phyloP scores from a whole-genome alignment of 2,888 invertebrate species.

The Sarcophaga rosellei region DNA sequence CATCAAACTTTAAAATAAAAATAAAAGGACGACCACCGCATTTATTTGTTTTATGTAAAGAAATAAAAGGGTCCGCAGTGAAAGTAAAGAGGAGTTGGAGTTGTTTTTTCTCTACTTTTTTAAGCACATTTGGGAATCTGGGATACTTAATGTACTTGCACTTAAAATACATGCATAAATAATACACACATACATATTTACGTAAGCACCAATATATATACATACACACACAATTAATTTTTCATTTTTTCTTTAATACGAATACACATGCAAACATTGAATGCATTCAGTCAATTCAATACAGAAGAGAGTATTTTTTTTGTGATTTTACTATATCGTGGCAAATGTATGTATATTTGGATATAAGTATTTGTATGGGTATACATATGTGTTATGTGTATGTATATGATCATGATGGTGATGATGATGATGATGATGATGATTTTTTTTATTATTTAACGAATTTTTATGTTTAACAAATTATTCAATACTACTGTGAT shows the following conservation, averaged over 20 bases:
- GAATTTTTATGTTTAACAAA: slow-evolving; percentile 55
- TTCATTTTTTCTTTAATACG: background rate
- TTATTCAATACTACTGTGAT: slow-evolving; percentile 57
- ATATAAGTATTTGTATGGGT: background rate
- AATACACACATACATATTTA: slow-evolving; percentile 25
- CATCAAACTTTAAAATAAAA: background rate
- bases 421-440: background rate
- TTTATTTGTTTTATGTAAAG: slow-evolving; percentile 1
- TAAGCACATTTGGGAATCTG: slow-evolving; percentile 63
- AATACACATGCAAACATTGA: background rate
- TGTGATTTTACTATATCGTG: slow-evolving; percentile 66
- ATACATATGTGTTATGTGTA: background rate
- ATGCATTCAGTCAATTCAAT: slow-evolving; percentile 33
- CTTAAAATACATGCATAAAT: slow-evolving; percentile 65
- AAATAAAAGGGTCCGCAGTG: slow-evolving; percentile 17
- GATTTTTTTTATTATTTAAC: slow-evolving; percentile 30
- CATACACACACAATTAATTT: background rate
- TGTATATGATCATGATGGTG: background rate
- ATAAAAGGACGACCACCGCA: slow-evolving; percentile 6
- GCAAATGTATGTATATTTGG: background rate
- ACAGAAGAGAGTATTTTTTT: slow-evolving; percentile 9
- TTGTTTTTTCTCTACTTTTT: slow-evolving; percentile 36
- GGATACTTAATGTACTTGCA: slow-evolving; percentile 64
- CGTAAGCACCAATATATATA: background rate
- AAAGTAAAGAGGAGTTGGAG: slow-evolving; percentile 23